A percentile compares a stretch with the other conserved stretches of the same genome.
Evolutionary conservation across 2,888 invertebrate species (phyloP).

Genomic region (Proisotoma minuta): DNA sequence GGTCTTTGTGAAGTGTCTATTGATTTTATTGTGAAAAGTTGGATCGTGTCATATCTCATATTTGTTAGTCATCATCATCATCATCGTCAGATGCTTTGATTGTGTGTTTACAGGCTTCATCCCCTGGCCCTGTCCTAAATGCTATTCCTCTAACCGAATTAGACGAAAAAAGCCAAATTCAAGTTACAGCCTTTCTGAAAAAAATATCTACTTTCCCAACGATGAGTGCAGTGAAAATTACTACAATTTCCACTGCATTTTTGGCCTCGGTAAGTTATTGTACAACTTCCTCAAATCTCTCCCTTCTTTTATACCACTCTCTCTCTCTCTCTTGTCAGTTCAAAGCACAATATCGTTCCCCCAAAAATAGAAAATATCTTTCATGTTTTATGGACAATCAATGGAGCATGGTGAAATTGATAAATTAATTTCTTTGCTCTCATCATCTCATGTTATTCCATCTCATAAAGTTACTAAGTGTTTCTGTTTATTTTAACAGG

Average conservation of each 20-base stretch:
- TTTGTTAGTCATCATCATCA: not conserved
- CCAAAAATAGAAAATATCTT: too few species aligned
- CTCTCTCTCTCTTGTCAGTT: not conserved
- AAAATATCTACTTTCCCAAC: conserved; percentile 41
- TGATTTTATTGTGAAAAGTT: conserved; percentile 13
- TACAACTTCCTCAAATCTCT: conserved; percentile 9
- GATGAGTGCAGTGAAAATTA: conserved; percentile 39
- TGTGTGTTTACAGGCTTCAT: conserved; percentile 24
- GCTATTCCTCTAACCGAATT: conserved; percentile 29
- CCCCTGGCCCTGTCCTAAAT: conserved; percentile 38
- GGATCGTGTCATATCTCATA: conserved; percentile 18
- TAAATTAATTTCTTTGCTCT: conserved; percentile 17
- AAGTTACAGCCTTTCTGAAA: conserved; percentile 34
- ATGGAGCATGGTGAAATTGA: conserved; percentile 17
- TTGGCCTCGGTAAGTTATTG: conserved; percentile 37
- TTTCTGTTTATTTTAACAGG: conserved; percentile 18
- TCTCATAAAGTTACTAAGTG: not conserved
- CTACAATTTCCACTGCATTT: conserved; percentile 39
- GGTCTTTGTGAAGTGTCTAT: conserved; percentile 8
- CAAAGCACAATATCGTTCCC: too few species aligned
- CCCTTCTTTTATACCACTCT: not conserved
- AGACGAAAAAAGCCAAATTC: conserved; percentile 36
- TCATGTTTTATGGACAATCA: conserved; percentile 15
- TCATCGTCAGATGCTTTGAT: not conserved
- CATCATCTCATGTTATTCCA: not conserved